Evolutionary conservation across 2,888 invertebrate genomes (phyloP).

Genomic region (Parapristionchus giblindavisi): DNA sequence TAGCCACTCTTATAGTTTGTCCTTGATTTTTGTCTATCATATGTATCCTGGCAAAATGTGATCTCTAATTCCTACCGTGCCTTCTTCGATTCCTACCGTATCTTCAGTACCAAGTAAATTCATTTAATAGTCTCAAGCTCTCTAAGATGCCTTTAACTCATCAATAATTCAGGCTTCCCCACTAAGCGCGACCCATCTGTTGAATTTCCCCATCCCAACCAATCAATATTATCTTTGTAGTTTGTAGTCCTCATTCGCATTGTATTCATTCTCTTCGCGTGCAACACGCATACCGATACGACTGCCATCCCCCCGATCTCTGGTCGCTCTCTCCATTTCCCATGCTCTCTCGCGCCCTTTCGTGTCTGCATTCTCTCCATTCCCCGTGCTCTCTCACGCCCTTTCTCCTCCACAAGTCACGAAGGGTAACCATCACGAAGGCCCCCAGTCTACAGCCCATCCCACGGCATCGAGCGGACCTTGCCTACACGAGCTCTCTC

Average conservation of each 20-base stretch:
- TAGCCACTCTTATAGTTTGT: background rate
- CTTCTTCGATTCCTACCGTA: background rate
- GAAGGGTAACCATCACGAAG: background rate
- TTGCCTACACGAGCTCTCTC: background rate
- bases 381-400: constrained; percentile 1
- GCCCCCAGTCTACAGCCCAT: background rate
- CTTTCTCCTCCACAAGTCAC: constrained; percentile 20
- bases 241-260: too few relatives aligned
- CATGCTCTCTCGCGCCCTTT: constrained; percentile 8
- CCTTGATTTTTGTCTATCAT: background rate
- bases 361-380: constrained; percentile 25
- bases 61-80: background rate
- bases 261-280: constrained; percentile 4
- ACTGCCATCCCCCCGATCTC: background rate
- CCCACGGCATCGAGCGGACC: constrained; percentile 9
- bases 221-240: too few relatives aligned
- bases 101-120: too few relatives aligned
- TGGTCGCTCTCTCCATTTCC: constrained; percentile 13
- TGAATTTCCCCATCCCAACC: too few relatives aligned
- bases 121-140: too few relatives aligned
- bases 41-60: background rate
- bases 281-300: constrained; percentile 30
- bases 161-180: too few relatives aligned
- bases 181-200: too few relatives aligned
- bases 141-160: too few relatives aligned